These are phyloP conservation scores for Epinephelus fuscoguttatus DNA, from an alignment of 2,113 vertebrate species.

Conservation along the genomic window DNA sequence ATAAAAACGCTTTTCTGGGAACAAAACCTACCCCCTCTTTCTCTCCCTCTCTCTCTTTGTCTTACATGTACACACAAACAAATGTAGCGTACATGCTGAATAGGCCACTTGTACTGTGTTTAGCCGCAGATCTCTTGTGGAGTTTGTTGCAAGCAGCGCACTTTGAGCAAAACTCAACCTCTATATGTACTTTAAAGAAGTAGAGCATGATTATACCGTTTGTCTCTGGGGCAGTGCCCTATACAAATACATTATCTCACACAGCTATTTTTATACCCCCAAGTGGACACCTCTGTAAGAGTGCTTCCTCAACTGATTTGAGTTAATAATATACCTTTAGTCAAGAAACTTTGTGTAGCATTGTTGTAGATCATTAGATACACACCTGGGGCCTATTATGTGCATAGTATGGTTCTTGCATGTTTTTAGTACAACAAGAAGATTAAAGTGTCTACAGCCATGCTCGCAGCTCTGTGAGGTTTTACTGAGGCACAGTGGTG, in stretches of 20 bases:
- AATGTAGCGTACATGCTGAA: constrained; percentile 35
- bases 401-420: background rate
- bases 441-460: background rate
- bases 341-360: background rate
- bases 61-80: constrained; percentile 45
- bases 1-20: constrained; percentile 58
- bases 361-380: constrained; percentile 2
- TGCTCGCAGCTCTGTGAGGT: background rate
- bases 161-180: constrained; percentile 29
- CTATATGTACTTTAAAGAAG: constrained; percentile 18
- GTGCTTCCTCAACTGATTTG: background rate
- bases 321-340: constrained; percentile 1
- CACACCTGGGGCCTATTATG: background rate
- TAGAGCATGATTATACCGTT: constrained; percentile 26
- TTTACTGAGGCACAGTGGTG: no score
- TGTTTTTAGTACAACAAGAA: background rate
- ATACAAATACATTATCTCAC: constrained; percentile 39
- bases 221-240: constrained; percentile 25
- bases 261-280: constrained; percentile 41
- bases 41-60: constrained; percentile 7
- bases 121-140: constrained; percentile 22
- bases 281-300: background rate
- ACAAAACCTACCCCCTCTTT: constrained; percentile 31
- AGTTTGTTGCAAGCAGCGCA: constrained; percentile 37
- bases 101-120: constrained; percentile 30